Percentiles rank a stretch among this genome's conserved stretches.
These are phyloP conservation scores for Scrobipalpa costella DNA, from an alignment of 2,888 invertebrate genomes.

Conservation along the genomic window DNA sequence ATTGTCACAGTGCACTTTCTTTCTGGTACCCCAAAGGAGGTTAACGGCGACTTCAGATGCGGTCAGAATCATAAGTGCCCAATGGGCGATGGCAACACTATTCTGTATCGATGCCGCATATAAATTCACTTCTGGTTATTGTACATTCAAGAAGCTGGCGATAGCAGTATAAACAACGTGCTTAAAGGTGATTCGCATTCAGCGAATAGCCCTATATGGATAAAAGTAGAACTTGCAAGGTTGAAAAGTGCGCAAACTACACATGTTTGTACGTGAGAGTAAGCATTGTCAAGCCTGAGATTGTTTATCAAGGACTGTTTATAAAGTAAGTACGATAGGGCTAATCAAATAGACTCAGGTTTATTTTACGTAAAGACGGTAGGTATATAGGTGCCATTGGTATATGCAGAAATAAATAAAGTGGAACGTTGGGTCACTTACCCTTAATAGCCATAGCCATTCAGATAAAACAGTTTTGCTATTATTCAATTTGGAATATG, in stretches of 20 bases:
- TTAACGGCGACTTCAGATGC: constrained; percentile 70
- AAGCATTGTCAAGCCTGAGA: too few relatives aligned
- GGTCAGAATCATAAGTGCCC: constrained; percentile 62
- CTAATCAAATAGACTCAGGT: too few relatives aligned
- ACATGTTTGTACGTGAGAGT: too few relatives aligned
- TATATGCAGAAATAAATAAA: neutral
- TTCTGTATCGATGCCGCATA: constrained; percentile 52
- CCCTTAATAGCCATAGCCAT: constrained; percentile 4
- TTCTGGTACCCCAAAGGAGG: constrained; percentile 70
- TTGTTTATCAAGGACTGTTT: too few relatives aligned
- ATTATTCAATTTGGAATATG: too few relatives aligned
- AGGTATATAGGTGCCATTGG: too few relatives aligned
- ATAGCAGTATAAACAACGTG: neutral
- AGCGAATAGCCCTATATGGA: neutral
- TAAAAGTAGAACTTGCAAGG: neutral
- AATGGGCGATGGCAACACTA: constrained; percentile 39
- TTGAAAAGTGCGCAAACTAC: neutral
- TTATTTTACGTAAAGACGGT: too few relatives aligned
- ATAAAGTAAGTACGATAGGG: too few relatives aligned
- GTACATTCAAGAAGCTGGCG: constrained; percentile 19
- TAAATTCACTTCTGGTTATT: constrained; percentile 46
- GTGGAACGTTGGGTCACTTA: neutral
- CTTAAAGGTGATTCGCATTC: constrained; percentile 24
- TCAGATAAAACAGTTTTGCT: neutral
- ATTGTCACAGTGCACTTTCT: constrained; percentile 62